Percentiles rank a stretch among this genome's conserved stretches.
Conservation (phyloP, 2,888 invertebrate species). For the Aphidius colemani region DNA sequence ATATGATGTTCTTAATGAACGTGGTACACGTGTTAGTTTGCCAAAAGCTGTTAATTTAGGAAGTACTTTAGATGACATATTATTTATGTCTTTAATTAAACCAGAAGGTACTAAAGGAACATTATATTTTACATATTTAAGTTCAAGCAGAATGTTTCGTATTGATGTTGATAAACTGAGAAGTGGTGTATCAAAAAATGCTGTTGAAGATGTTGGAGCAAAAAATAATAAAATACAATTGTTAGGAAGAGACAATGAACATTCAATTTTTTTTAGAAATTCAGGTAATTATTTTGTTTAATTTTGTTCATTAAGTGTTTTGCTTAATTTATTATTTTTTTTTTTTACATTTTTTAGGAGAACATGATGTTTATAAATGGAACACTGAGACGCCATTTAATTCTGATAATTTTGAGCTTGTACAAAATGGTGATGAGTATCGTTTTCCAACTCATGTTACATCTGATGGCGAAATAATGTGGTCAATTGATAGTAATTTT, state of each 20-base stretch:
- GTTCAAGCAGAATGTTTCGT: constrained; percentile 64
- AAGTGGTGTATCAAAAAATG: constrained; percentile 63
- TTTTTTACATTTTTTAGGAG: too few relatives aligned
- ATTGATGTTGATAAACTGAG: constrained; percentile 65
- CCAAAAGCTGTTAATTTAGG: constrained; percentile 62
- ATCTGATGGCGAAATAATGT: constrained; percentile 67
- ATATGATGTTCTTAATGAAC: constrained; percentile 61
- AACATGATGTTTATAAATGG: constrained; percentile 70
- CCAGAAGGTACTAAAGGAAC: constrained; percentile 61
- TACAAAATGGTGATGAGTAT: constrained; percentile 66
- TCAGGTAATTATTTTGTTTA: constrained; percentile 40
- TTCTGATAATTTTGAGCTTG: constrained; percentile 64
- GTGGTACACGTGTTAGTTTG: constrained; percentile 65
- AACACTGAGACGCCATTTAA: constrained; percentile 66
- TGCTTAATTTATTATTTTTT: neutral
- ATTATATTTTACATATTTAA: constrained; percentile 67
- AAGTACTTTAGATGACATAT: constrained; percentile 62
- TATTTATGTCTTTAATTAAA: constrained; percentile 65
- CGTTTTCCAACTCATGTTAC: constrained; percentile 68
- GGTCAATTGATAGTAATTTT: constrained; percentile 71
- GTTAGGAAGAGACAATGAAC: constrained; percentile 67
- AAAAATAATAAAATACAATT: constrained; percentile 65
- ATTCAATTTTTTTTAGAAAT: constrained; percentile 66
- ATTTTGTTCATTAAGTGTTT: neutral
- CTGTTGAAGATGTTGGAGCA: constrained; percentile 65